Percentiles rank a stretch among this genome's conserved stretches.
These are phyloP conservation scores for Ormyrus labotus DNA, from an alignment of 2,888 invertebrate species.

Conservation along the genomic window DNA sequence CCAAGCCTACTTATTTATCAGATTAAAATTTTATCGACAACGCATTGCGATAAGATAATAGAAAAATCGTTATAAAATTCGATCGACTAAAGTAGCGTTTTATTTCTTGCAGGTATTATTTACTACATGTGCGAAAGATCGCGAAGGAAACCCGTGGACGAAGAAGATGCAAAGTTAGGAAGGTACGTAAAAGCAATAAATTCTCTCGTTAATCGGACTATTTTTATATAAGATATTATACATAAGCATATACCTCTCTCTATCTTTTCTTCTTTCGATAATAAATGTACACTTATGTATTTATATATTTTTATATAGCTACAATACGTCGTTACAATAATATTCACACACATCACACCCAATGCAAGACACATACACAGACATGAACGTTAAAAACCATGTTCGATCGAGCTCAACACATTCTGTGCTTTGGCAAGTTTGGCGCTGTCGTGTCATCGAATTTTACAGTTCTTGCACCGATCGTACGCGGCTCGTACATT, in stretches of 20 bases:
- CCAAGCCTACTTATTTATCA: too few relatives aligned
- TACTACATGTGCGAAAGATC: constrained; percentile 76
- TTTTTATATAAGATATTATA: constrained; percentile 5
- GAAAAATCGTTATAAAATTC: constrained; percentile 1
- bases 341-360: constrained; percentile 7
- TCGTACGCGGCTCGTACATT: constrained; percentile 49
- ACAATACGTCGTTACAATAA: background rate
- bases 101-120: constrained; percentile 71
- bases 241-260: constrained; percentile 35
- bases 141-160: constrained; percentile 83
- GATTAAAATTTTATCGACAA: background rate
- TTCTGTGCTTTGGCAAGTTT: constrained; percentile 75
- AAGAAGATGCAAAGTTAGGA: constrained; percentile 89
- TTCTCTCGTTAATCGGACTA: background rate
- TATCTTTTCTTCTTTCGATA: constrained; percentile 48
- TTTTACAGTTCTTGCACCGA: constrained; percentile 56
- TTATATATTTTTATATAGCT: constrained; percentile 17
- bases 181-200: constrained; percentile 80
- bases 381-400: constrained; percentile 8
- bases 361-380: background rate
- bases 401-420: constrained; percentile 57
- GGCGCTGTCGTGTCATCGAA: constrained; percentile 72
- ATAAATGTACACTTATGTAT: constrained; percentile 15
- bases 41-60: background rate
- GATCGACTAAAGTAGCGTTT: background rate